Percentiles rank a stretch among this genome's conserved stretches.
These are phyloP conservation scores for Gambusia yucatana DNA, from an alignment of 2,797 vertebrate species.

Conservation along the genomic window DNA sequence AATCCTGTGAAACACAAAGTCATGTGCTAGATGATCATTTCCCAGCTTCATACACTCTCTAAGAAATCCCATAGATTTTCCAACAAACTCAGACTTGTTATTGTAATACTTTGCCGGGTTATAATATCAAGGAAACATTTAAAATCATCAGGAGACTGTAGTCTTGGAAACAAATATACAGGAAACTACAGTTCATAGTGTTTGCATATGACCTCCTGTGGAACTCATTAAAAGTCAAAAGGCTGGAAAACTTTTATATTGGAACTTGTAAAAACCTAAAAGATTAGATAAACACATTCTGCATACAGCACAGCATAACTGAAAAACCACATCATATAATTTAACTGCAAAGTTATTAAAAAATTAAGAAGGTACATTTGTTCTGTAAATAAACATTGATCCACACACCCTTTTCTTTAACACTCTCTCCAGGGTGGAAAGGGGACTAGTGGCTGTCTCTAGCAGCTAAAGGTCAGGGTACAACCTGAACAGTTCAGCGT, in stretches of 20 bases:
- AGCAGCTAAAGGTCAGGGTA: neutral
- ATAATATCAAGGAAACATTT: conserved; percentile 69
- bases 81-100: conserved; percentile 82
- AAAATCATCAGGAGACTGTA: conserved; percentile 53
- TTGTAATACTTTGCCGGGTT: conserved; percentile 77
- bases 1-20: no score
- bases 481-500: neutral
- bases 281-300: conserved; percentile 2
- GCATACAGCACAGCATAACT: neutral
- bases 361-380: neutral
- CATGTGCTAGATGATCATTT: conserved; percentile 56
- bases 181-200: conserved; percentile 26
- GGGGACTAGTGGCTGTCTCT: neutral
- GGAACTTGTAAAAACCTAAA: neutral
- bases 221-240: neutral
- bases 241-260: neutral
- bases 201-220: conserved; percentile 8
- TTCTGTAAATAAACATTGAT: conserved; percentile 1
- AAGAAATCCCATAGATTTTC: neutral
- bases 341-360: neutral
- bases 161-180: conserved; percentile 36
- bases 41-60: conserved; percentile 50
- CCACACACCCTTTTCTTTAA: neutral
- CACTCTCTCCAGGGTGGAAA: neutral
- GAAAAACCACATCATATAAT: neutral